Base-by-base conservation (phyloP, 2,797 vertebrate genomes). In the Enteromius unitaeniatus region DNA sequence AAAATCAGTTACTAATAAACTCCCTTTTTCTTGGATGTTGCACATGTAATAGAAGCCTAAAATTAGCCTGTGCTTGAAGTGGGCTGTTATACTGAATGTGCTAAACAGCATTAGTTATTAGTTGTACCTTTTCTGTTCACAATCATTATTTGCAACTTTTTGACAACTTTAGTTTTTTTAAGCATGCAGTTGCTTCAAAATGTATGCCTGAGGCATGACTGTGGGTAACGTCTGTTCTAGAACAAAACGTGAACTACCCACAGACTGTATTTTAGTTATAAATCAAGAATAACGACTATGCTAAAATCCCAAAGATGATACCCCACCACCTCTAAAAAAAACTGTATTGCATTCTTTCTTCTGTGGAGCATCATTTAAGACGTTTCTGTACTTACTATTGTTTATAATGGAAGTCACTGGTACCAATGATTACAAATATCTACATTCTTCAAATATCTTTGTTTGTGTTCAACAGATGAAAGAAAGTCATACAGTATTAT, bases 201-300 rank as follows among this genome's bases (percentile, higher is more conserved):
- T 28, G 23, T 49, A 72, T n/a, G 6, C 23, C 11, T 34, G 10
- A 13, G 70, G 23, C 19, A 14, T 15, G 21, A 75, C 6, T 75
- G 49, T 55, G 13, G 34, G 51, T 55, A 23, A 58, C 1, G 13
- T 58, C 31, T 75, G 51, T 9, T 37, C 11, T 55, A 55, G 21
- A 55, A 53, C 31, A 23, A 75, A 75, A 51, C 23, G 51, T 31
- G 1, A 49, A 6, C 26, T 51, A 51, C 40, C 51, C 31, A 55
- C 73, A 75, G 31, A 55, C 31, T 10, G n/a, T 23, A 55, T 75
- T 75, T 75, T 55, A 14, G 21, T 75, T 21, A 55, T 74, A 37
- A 37, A 21, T 67, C 64, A 34, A 67, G 64, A 34, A 23, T n/a
- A 28, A 31, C 28, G 3, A 49, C 70, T 17, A 53, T 74, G 19